Base-by-base conservation (phyloP, 2,888 invertebrate genomes). In the Macrophya alboannulata region DNA sequence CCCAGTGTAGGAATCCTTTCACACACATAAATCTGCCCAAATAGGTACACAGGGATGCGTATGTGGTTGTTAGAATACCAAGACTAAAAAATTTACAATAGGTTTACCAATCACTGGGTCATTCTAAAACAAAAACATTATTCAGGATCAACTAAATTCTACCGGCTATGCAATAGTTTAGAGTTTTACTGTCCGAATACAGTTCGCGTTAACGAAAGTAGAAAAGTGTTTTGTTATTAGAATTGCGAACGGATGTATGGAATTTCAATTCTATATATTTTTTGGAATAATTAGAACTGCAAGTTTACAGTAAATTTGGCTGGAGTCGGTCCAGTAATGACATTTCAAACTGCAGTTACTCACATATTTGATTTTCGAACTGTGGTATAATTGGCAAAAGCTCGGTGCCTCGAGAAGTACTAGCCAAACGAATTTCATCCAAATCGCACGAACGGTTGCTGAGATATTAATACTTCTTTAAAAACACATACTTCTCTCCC, bases 1-100 rank as follows among this genome's bases (percentile, higher is more conserved):
- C 72, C 43, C n/a, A n/a, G 43, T 31, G 45, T 45, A 74, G 72
- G 25, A 74, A 74, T 74, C 72, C 45, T 74, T 74, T 74, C 40
- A 45, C 45, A 74, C 45, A 74, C 25, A 45, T 45, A 74, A 74
- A 74, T 74, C 15, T 21, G 21, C 45, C 45, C 72, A 21, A 74
- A 62, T n/a, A 62, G 8, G 21, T 21, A 45, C 43, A 10, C 10
- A 45, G 10, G 21, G 9, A 74, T 43, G 9, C 21, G 45, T 21
- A 21, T 45, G 43, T 45, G 3, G 62, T 68, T 37, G 17, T 62
- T 62, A 15, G 45, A 74, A 45, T 9, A 74, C 72, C 12, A 45
- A 74, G n/a, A 25, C 43, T 45, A 12, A 45, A 43, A 74, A 43
- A 45, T 45, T 45, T 21, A 74, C 45, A 74, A 45, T 45, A 45